A percentile compares a stretch with the other conserved stretches of the same genome.
These are phyloP conservation scores for Anthophora plumipes DNA, from an alignment of 2,888 invertebrate genomes.

Conservation along the genomic window DNA sequence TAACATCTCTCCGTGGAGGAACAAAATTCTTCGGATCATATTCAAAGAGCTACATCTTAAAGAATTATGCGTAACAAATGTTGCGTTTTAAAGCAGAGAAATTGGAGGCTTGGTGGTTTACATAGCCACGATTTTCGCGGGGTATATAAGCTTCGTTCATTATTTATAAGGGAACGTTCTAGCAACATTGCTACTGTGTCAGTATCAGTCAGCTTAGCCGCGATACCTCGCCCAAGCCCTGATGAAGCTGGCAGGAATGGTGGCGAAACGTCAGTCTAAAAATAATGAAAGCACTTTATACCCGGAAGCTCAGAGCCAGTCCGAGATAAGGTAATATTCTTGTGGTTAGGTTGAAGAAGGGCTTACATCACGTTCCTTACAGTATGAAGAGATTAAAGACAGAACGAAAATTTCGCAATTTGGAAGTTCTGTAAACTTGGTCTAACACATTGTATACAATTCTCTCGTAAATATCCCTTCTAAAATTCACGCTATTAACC, in stretches of 20 bases:
- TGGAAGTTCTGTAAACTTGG: background rate
- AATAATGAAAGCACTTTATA: conserved; percentile 43
- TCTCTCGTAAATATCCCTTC: background rate
- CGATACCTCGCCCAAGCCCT: background rate
- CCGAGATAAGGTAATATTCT: conserved; percentile 34
- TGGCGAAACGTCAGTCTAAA: conserved; percentile 33
- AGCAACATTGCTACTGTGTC: conserved; percentile 10
- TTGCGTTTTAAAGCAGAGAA: conserved; percentile 7
- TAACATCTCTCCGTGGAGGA: too few relatives aligned
- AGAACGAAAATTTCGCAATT: background rate
- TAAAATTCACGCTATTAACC: too few relatives aligned
- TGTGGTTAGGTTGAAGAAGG: conserved; percentile 1
- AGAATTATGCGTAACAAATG: background rate
- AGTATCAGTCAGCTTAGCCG: conserved; percentile 38
- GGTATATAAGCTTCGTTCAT: conserved; percentile 23
- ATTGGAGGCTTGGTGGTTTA: background rate
- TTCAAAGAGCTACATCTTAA: background rate
- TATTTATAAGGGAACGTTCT: conserved; percentile 32
- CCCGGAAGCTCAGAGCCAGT: background rate
- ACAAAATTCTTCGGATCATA: too few relatives aligned
- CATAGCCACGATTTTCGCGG: background rate
- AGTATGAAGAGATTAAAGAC: background rate
- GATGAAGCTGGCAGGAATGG: conserved; percentile 38
- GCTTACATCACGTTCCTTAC: background rate
- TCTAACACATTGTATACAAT: background rate